Base-by-base conservation (phyloP, 2,113 vertebrate species). In the Poecilia latipinna region DNA sequence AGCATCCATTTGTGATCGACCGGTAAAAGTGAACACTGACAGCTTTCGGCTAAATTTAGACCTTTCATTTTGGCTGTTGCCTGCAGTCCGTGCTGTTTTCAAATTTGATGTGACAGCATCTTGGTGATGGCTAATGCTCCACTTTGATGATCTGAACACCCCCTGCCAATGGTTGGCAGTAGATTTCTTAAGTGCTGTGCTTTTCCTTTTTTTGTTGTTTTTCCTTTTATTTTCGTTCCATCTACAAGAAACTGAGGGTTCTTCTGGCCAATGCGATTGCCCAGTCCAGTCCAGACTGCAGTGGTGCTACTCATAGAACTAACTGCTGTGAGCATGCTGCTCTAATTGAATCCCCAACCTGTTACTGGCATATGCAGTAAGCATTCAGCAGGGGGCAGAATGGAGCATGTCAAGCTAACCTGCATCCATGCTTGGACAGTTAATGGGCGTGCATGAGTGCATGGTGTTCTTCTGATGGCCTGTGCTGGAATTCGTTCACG, bases 261-360 rank as follows among this genome's bases (percentile, higher is more conserved):
- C 54, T 78, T 66, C 79, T 89, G 68, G 82, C 68, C 72, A 75
- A 71, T 32, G 79, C 62, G 74, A 78, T 68, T 87, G 84, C 86
- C 72, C 79, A 79, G 79, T 72, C 70, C 82, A 77, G 84, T 78
- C 79, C 74, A 71, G 82, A 89, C 39, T 57, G 80, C 77, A 85
- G 82, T 80, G 83, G 83, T 81, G 77, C 81, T 37, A 85, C 76
- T 85, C 84, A 85, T 81, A 79, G 78, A 85, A 87, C 80, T 82
- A 66, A 86, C 90, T 89, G 88, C 92, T 90, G 93, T 84, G 93
- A 88, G 69, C 93, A 89, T 89, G 91, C 91, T 92, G 93, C 84
- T 93, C 82, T 94, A 94, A 95, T 93, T 94, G 93, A 95, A 94
- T 93, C 82, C 75, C 79, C 90, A 94, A 94, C 92, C 92, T 94